Evolutionary conservation across 92 coral and sea anemone species (phyloP).

Genomic region (Hydrozoanthus gracilis): DNA sequence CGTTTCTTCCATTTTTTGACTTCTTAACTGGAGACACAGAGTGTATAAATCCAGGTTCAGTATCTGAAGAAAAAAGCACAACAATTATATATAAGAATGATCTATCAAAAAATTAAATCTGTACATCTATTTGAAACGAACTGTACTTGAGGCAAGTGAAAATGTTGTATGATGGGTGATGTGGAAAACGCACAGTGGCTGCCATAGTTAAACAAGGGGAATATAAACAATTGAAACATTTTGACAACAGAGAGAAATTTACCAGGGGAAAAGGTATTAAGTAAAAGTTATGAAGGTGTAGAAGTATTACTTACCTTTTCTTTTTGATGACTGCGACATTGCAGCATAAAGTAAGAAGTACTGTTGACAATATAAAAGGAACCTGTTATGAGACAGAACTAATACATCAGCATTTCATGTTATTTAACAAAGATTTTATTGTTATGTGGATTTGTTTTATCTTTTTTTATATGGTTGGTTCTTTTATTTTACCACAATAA

Average conservation of each 20-base stretch:
- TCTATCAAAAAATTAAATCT: conserved; percentile 14
- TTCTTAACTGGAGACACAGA: conserved; percentile 62
- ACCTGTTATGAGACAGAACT: conserved; percentile 6
- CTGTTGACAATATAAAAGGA: conserved; percentile 12
- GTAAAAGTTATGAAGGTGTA: conserved; percentile 1
- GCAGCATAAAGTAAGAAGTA: conserved; percentile 8
- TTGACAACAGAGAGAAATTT: conserved; percentile 22
- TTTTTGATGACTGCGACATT: conserved; percentile 29
- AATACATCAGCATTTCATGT: conserved; percentile 15
- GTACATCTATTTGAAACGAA: conserved; percentile 9
- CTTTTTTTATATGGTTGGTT: too few relatives aligned
- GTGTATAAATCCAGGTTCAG: conserved; percentile 61
- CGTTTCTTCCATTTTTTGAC: conserved; percentile 52
- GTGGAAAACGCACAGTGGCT: conserved; percentile 8
- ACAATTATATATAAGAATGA: conserved; percentile 24
- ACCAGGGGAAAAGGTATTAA: conserved; percentile 25
- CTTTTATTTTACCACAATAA: background rate
- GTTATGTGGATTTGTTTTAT: background rate
- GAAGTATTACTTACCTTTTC: conserved; percentile 22
- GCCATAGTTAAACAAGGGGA: conserved; percentile 30
- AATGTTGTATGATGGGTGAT: conserved; percentile 27
- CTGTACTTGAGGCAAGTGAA: conserved; percentile 15
- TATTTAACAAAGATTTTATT: conserved; percentile 20
- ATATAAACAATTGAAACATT: conserved; percentile 19
- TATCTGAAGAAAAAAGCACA: conserved; percentile 42